Percentiles rank a stretch among this genome's conserved stretches.
These are phyloP conservation scores for Holocentrus rufus DNA, from an alignment of 2,797 vertebrate species.

Conservation along the genomic window DNA sequence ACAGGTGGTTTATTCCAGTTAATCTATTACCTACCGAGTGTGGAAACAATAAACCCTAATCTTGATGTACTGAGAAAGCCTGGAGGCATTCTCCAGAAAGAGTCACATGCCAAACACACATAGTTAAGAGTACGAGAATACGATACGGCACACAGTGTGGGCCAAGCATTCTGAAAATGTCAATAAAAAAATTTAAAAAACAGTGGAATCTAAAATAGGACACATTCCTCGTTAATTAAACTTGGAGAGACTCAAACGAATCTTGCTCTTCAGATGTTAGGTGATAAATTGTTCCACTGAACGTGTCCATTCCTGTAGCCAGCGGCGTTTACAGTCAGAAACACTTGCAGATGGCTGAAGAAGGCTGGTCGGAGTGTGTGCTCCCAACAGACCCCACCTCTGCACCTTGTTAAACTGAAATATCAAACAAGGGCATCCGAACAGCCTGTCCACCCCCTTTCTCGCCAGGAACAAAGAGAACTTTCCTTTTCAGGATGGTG, in stretches of 20 bases:
- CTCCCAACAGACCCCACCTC: slow-evolving; percentile 45
- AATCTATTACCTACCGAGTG: slow-evolving; percentile 11
- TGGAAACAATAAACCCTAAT: slow-evolving; percentile 7
- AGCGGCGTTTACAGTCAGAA: slow-evolving; percentile 32
- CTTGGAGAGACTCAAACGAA: slow-evolving; percentile 27
- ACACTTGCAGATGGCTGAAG: slow-evolving; percentile 42
- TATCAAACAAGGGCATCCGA: slow-evolving; percentile 68
- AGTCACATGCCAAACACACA: slow-evolving; percentile 11
- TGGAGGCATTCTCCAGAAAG: slow-evolving; percentile 6
- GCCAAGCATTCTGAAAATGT: slow-evolving; percentile 20
- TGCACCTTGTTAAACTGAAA: slow-evolving; percentile 52
- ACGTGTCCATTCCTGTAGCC: slow-evolving; percentile 38
- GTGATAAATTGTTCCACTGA: slow-evolving; percentile 33
- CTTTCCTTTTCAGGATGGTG: slow-evolving; percentile 42
- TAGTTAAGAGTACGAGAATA: slow-evolving; percentile 1
- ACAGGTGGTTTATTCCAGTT: slow-evolving; percentile 19
- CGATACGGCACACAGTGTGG: background rate
- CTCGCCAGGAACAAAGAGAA: slow-evolving; percentile 51
- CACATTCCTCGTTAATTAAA: slow-evolving; percentile 42
- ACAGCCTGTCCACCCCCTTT: slow-evolving; percentile 46
- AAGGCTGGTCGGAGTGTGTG: slow-evolving; percentile 32
- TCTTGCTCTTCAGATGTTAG: slow-evolving; percentile 24
- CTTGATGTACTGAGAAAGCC: background rate
- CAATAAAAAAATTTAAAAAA: slow-evolving; percentile 33
- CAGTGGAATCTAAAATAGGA: slow-evolving; percentile 16